Conservation (phyloP, 2,888 invertebrate genomes). For the Platycheirus albimanus region DNA sequence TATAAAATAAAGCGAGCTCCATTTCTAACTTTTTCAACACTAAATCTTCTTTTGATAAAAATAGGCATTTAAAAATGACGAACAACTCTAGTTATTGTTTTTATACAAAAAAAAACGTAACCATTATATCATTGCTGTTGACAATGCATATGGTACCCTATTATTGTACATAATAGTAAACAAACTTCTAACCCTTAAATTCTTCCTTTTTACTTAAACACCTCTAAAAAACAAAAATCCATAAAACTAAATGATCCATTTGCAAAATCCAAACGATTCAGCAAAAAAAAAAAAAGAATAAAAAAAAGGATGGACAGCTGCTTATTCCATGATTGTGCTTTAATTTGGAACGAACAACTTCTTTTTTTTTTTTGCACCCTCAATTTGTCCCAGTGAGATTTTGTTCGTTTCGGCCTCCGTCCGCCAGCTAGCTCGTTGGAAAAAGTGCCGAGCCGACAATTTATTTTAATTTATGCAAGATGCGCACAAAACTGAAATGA, state of each 20-base stretch:
- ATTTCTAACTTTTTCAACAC: no score
- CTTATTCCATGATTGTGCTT: conserved; percentile 41
- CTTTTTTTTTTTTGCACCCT: conserved; percentile 35
- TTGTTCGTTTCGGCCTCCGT: conserved; percentile 15
- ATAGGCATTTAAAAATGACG: no score
- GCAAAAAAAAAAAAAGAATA: conserved; percentile 1
- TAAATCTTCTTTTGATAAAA: no score
- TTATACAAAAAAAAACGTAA: no score
- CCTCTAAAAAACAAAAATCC: conserved; percentile 2
- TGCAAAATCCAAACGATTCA: conserved; percentile 27
- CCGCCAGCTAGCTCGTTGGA: conserved; percentile 13
- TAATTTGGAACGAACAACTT: conserved; percentile 35
- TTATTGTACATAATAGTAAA: background rate
- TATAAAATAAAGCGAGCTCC: no score
- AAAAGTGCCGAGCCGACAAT: conserved; percentile 60
- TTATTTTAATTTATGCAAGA: conserved; percentile 68
- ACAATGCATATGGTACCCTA: no score
- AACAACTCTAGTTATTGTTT: no score
- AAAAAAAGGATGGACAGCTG: conserved; percentile 35
- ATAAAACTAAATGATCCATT: conserved; percentile 40
- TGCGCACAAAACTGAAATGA: conserved; percentile 57
- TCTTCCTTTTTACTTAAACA: background rate
- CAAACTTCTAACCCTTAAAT: conserved; percentile 5
- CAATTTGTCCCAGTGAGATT: conserved; percentile 40
- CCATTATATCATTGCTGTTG: no score